Evolutionary conservation across 2,888 invertebrate species (phyloP), one percentile per base, ranked within the genome.

Genomic region (Habrosyne pyritoides): DNA sequence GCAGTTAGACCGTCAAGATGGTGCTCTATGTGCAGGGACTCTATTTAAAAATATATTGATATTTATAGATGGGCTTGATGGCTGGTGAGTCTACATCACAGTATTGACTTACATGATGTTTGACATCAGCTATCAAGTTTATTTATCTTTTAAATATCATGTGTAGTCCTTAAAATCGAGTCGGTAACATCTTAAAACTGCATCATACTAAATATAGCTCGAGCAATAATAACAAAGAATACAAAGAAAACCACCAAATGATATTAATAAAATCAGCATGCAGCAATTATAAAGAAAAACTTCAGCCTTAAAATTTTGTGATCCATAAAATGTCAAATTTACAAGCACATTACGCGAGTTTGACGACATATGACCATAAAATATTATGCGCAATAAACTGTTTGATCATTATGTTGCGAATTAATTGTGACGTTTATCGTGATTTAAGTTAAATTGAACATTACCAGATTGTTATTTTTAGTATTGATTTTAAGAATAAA

Each of bases 301-400:
- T 64, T 68, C 54, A 69, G 74, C 65, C 73, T 79, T 71, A 73
- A 77, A 66, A 71, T 64, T 73, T 74, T 72, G 71, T 75, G 54
- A 69, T 56, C 66, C 60, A 81, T 86, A 81, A 85, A 85, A 81
- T 73, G 72, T 71, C 73, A 77, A 78, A 81, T 83, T 83, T 81
- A 84, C 80, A 81, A 71, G 74, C 77, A 76, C 73, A 79, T 79
- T 79, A 83, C 67, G 69, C 60, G 66, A 61, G 55, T 65, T 71
- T 77, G 75, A 80, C 73, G 77, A 79, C 79, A 73, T 69, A 70
- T 64, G 64, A 70, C 57, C 71, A 78, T 82, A 81, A 81, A 82
- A 73, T 73, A 73, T 71, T 71, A 69, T 77, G 18, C 28, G 28
- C 28, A 30, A 79, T 77, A 79, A 77, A 80, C 69, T 67, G 66